phyloP scores from a whole-genome alignment of 2,797 vertebrate genomes.

The Botia kubotai region DNA sequence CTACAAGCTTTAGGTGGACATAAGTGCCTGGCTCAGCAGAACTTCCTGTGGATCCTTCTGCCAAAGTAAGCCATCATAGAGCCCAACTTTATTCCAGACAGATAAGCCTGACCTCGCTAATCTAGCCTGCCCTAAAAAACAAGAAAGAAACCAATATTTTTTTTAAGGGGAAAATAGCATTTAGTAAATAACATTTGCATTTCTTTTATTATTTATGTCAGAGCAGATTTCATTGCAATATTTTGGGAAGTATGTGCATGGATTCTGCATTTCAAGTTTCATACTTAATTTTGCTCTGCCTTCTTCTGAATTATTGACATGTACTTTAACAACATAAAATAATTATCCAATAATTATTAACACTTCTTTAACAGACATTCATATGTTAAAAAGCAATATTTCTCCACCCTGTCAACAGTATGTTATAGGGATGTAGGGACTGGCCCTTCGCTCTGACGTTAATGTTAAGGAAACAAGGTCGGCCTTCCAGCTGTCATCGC shows the following conservation, averaged over 20 bases:
- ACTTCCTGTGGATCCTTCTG: conserved; percentile 59
- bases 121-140: conserved; percentile 37
- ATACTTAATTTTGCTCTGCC: neutral
- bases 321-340: conserved; percentile 26
- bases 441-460: conserved; percentile 59
- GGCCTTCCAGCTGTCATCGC: conserved; percentile 62
- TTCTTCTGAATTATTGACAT: conserved; percentile 25
- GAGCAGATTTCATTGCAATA: neutral
- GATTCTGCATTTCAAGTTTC: conserved; percentile 2
- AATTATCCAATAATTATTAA: conserved; percentile 19
- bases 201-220: neutral
- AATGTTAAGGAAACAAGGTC: conserved; percentile 67
- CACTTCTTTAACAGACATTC: conserved; percentile 62
- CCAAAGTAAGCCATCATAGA: conserved; percentile 63
- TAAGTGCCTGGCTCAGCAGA: conserved; percentile 63
- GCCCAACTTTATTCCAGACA: conserved; percentile 55
- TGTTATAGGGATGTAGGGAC: conserved; percentile 49
- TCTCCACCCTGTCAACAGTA: conserved; percentile 46
- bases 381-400: conserved; percentile 60
- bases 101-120: conserved; percentile 54
- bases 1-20: conserved; percentile 61
- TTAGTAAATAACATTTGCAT: neutral
- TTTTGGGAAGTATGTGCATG: neutral
- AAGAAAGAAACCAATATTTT: conserved; percentile 7
- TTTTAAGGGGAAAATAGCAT: neutral